Evolutionary conservation across 2,797 vertebrate genomes (phyloP).

Genomic region (Champsocephalus esox): DNA sequence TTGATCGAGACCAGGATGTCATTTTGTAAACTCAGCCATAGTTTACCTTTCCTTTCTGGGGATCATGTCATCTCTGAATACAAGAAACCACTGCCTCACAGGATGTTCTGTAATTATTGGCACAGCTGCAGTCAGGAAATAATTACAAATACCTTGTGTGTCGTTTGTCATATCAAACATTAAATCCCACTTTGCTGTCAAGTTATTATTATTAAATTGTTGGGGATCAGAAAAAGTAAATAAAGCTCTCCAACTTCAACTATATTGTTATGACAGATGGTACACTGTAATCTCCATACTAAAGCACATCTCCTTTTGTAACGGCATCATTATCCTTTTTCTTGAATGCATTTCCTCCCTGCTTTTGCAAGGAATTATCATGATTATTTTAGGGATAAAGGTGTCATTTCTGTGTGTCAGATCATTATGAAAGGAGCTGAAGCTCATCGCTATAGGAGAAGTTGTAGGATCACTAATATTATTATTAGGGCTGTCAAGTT

Average conservation of each 20-base stretch:
- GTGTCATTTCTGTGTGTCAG: slow-evolving; percentile 1
- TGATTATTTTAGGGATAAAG: slow-evolving; percentile 15
- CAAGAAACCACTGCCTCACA: neutral
- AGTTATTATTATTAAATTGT: neutral
- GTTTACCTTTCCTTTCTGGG: neutral
- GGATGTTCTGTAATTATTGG: slow-evolving; percentile 7
- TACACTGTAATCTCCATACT: neutral
- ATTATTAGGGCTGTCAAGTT: too few species aligned
- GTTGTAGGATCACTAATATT: neutral
- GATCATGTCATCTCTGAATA: neutral
- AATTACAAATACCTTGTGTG: neutral
- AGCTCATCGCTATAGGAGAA: neutral
- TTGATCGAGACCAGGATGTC: neutral
- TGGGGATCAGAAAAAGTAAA: neutral
- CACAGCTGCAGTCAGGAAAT: slow-evolving; percentile 1
- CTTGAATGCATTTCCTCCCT: neutral
- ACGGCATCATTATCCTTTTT: slow-evolving; percentile 4
- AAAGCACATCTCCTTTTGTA: neutral
- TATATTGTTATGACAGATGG: neutral
- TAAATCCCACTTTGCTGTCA: neutral
- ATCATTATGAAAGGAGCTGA: slow-evolving; percentile 7
- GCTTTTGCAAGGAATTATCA: neutral
- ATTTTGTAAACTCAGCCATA: neutral
- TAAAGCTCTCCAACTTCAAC: neutral
- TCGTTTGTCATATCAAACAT: slow-evolving; percentile 1